These are phyloP conservation scores for Hemiprocne comata DNA, from an alignment of 2,113 vertebrate species.

Conservation along the genomic window DNA sequence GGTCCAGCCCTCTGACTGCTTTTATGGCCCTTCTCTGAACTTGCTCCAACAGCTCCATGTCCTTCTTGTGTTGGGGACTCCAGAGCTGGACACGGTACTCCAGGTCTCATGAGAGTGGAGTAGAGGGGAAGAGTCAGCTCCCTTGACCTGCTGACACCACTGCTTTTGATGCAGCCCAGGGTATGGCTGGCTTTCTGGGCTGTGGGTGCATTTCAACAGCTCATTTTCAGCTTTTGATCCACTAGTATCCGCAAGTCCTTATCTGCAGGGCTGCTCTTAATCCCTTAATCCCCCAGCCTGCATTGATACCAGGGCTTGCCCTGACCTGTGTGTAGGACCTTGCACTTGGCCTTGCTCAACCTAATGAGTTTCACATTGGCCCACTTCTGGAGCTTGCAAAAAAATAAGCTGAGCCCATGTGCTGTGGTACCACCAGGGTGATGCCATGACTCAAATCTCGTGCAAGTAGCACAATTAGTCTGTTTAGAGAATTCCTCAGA, in stretches of 20 bases:
- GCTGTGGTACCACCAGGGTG: accelerated
- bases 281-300: background rate
- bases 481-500: background rate
- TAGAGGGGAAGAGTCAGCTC: background rate
- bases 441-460: background rate
- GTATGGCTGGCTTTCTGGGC: background rate
- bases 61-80: background rate
- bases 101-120: background rate
- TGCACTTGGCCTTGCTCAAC: background rate
- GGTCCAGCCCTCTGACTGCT: background rate
- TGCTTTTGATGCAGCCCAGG: background rate
- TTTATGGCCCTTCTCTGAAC: background rate
- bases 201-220: accelerated
- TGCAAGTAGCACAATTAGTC: background rate
- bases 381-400: background rate
- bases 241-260: background rate
- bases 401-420: background rate
- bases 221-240: background rate
- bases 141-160: background rate
- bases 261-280: background rate
- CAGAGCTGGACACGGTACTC: background rate
- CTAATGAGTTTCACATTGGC: background rate
- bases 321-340: background rate
- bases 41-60: background rate
- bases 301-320: background rate